Conservation (phyloP, 2,888 invertebrate species). For the Lasioglossum morio region DNA sequence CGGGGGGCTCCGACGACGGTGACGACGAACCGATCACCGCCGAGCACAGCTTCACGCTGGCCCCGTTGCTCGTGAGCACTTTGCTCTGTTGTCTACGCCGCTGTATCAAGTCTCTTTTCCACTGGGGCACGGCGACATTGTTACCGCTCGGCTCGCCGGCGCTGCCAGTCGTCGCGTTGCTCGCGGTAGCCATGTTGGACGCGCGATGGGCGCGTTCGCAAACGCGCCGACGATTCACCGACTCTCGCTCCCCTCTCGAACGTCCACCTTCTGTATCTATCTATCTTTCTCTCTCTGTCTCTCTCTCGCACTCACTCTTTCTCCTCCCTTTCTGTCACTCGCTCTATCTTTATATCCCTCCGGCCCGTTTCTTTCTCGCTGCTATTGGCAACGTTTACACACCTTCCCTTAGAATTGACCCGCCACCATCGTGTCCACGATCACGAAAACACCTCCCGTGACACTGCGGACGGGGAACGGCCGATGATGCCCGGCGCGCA, state of each 20-base stretch:
- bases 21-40: slow-evolving; percentile 66
- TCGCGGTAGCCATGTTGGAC: slow-evolving; percentile 78
- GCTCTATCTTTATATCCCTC: background rate
- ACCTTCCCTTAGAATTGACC: slow-evolving; percentile 20
- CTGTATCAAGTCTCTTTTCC: slow-evolving; percentile 94
- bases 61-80: slow-evolving; percentile 77
- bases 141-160: slow-evolving; percentile 60
- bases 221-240: slow-evolving; percentile 49
- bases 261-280: background rate
- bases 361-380: background rate
- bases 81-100: slow-evolving; percentile 87
- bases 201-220: slow-evolving; percentile 69
- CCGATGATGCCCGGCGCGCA: slow-evolving; percentile 48
- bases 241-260: background rate
- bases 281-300: background rate
- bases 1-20: slow-evolving; percentile 18
- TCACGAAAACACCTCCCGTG: slow-evolving; percentile 8
- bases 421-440: slow-evolving; percentile 6
- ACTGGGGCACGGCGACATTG: slow-evolving; percentile 88
- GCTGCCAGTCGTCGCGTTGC: slow-evolving; percentile 61
- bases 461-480: background rate
- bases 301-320: background rate
- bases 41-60: slow-evolving; percentile 75
- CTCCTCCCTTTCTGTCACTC: slow-evolving; percentile 1
- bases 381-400: background rate